phyloP scores from a whole-genome alignment of 1,140 invertebrate species.

The Cherax quadricarinatus region DNA sequence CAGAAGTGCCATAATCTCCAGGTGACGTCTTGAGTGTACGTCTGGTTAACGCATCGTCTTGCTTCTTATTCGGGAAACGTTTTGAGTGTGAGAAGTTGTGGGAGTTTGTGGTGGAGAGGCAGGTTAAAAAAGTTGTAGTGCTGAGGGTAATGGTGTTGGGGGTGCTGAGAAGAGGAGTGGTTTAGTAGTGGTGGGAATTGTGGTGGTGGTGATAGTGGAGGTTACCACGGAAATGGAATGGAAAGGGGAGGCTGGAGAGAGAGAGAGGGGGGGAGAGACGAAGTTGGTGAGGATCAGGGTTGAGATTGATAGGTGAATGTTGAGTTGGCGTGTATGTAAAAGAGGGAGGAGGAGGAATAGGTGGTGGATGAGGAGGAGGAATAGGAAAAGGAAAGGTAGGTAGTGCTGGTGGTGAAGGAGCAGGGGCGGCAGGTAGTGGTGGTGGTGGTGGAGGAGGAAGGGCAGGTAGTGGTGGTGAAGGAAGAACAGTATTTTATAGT shows the following conservation, averaged over 20 bases:
- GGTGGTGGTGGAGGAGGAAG: not conserved
- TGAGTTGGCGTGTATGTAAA: too few relatives aligned
- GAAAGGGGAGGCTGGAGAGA: too few relatives aligned
- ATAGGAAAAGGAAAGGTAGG: too few relatives aligned
- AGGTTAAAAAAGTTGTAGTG: not conserved
- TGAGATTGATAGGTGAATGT: not conserved
- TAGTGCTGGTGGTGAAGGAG: too few relatives aligned
- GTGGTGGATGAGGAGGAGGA: too few relatives aligned
- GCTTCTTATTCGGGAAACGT: slow-evolving; percentile 17
- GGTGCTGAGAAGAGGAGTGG: not conserved
- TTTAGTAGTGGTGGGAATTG: not conserved
- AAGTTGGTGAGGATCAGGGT: not conserved
- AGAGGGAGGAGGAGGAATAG: too few relatives aligned
- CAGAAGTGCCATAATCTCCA: not conserved
- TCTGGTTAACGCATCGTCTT: not conserved
- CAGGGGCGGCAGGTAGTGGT: too few relatives aligned
- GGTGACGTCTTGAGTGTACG: not conserved
- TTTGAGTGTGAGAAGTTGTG: slow-evolving; percentile 10
- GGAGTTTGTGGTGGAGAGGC: slow-evolving; percentile 4
- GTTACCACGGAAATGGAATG: not conserved
- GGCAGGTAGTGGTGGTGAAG: not conserved
- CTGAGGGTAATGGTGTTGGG: not conserved
- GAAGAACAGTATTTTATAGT: not conserved
- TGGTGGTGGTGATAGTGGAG: not conserved
- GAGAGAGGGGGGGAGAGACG: not conserved